Base-by-base conservation (phyloP, 2,113 vertebrate genomes). In the Picathartes gymnocephalus region DNA sequence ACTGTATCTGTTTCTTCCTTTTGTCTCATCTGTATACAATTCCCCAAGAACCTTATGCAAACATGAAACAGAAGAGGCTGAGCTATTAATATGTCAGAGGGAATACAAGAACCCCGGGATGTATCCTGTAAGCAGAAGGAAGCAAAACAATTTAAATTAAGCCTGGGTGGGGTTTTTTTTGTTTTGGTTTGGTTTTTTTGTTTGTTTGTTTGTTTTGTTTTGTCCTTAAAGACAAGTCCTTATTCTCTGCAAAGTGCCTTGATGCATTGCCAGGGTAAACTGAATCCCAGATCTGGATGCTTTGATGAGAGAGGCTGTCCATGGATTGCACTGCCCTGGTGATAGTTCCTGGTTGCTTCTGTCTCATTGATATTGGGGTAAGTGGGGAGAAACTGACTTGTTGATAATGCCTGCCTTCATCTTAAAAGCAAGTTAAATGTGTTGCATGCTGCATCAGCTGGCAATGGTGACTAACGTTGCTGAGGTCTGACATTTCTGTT, bases 1-100 rank as follows among this genome's bases (percentile, higher is more conserved):
- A 97, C 93, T 95, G 85, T 95, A 97, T 97, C 96, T 92, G 60
- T 95, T 96, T 98, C 92, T 97, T 97, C 90, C 91, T 86, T 96
- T 97, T 95, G 81, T 97, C 91, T 85, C 81, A 90, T 97, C 97
- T 96, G 95, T 95, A 88, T 88, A 96, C 95, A 97, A 97, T 96
- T 96, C 96, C 95, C 96, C 87, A 58, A 92, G 97, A 98, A 96
- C 86, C 90, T 95, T 97, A 82, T 89, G 81, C 96, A 98, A 98
- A 98, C 94, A 96, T 80, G 88, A 95, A 96, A 98, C 97, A 97
- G 97, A 90, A 93, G 92, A 95, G 81, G 86, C 68, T 18, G 69
- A 97, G 83, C 92, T 95, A 96, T 97, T 97, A 97, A 93, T 93
- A 96, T 93, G 96, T 97, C 68, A 88, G 95, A 92, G 90, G 84